These are phyloP conservation scores for Psix sp. DNA, from an alignment of 1,140 invertebrate species.

Conservation along the genomic window DNA sequence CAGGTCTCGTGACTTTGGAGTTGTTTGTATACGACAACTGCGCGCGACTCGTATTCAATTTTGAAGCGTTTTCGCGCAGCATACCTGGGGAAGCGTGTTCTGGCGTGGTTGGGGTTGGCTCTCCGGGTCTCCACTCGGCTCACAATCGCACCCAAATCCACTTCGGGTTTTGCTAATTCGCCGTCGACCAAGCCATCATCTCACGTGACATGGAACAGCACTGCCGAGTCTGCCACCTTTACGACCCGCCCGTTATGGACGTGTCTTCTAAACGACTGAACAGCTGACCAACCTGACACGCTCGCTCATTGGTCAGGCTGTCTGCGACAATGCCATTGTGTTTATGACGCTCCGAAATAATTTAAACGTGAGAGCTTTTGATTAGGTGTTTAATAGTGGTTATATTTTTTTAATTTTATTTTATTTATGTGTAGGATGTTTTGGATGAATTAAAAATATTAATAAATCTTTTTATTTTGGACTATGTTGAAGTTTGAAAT, in stretches of 20 bases:
- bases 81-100: constrained; percentile 6
- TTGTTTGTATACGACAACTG: constrained; percentile 1
- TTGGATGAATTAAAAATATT: no score
- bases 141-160: constrained; percentile 22
- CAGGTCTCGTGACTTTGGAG: constrained; percentile 4
- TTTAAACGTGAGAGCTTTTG: no score
- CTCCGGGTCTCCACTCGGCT: not conserved
- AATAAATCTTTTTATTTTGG: no score
- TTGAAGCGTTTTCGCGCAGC: not conserved
- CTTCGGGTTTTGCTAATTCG: constrained; percentile 25
- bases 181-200: constrained; percentile 45
- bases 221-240: constrained; percentile 24
- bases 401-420: no score
- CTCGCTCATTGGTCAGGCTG: constrained; percentile 1
- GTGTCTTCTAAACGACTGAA: constrained; percentile 1
- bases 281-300: constrained; percentile 2
- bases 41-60: not conserved
- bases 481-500: no score
- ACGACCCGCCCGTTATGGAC: constrained; percentile 35
- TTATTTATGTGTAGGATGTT: no score
- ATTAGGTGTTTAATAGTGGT: no score
- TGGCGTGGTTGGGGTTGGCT: not conserved
- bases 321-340: no score
- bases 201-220: constrained; percentile 49
- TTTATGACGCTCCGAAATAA: not conserved